Percentiles rank a stretch among this genome's conserved stretches.
Evolutionary conservation across 2,797 vertebrate genomes (phyloP).

Genomic region (Eupleurogrammus muticus): DNA sequence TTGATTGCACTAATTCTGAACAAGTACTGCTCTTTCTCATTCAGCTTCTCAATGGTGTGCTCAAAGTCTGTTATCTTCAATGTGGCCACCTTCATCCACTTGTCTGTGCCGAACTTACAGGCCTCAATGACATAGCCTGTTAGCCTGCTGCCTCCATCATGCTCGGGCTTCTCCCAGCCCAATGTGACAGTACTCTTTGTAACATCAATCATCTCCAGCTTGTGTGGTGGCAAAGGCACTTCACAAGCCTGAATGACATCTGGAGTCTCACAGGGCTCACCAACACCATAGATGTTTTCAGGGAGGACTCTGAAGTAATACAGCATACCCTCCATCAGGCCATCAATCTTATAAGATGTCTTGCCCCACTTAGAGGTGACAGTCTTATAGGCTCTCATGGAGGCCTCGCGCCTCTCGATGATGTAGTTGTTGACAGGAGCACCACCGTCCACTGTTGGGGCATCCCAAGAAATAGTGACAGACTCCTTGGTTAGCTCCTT

Average conservation of each 20-base stretch:
- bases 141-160: conserved; percentile 96
- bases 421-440: conserved; percentile 97
- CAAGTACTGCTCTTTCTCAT: conserved; percentile 95
- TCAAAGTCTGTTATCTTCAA: conserved; percentile 92
- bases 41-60: conserved; percentile 94
- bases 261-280: conserved; percentile 92
- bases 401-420: conserved; percentile 96
- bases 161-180: conserved; percentile 96
- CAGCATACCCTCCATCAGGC: conserved; percentile 93
- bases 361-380: conserved; percentile 97
- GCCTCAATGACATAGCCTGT: conserved; percentile 95
- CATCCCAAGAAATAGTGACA: conserved; percentile 94
- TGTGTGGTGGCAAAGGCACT: conserved; percentile 91
- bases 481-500: conserved; percentile 95
- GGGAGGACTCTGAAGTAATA: conserved; percentile 98
- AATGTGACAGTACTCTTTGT: conserved; percentile 94
- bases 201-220: conserved; percentile 93
- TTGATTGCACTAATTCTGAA: conserved; percentile 96
- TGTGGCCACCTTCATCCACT: conserved; percentile 97
- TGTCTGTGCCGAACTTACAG: conserved; percentile 94
- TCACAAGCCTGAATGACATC: conserved; percentile 95
- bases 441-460: conserved; percentile 93
- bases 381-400: conserved; percentile 99
- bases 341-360: conserved; percentile 92
- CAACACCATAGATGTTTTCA: conserved; percentile 98